Conservation (phyloP, 2,113 vertebrate species). For the Cygnus atratus region DNA sequence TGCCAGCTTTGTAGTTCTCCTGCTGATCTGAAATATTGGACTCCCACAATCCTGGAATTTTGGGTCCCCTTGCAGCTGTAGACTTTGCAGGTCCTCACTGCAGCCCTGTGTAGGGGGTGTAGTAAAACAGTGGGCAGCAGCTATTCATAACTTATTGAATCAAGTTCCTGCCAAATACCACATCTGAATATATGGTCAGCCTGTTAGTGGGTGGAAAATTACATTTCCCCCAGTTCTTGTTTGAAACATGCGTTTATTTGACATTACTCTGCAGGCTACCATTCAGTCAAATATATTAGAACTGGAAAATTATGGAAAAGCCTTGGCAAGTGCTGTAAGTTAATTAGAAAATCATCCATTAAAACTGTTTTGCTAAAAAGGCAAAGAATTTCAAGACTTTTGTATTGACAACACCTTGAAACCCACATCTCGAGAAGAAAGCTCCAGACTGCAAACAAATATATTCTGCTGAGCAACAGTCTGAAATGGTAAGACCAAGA, state of each 20-base stretch:
- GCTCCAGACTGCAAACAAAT: background rate
- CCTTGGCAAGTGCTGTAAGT: background rate
- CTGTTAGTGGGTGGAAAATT: conserved; percentile 12
- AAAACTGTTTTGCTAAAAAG: background rate
- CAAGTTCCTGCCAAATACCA: conserved; percentile 24
- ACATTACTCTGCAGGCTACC: background rate
- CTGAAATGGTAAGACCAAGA: background rate
- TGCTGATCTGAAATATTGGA: background rate
- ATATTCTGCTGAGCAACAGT: background rate
- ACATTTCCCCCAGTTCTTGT: conserved; percentile 22
- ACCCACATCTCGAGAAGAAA: background rate
- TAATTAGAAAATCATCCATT: background rate
- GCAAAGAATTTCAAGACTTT: background rate
- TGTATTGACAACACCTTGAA: background rate
- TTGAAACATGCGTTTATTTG: conserved; percentile 15
- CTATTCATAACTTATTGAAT: conserved; percentile 19
- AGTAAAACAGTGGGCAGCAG: background rate
- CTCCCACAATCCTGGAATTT: background rate
- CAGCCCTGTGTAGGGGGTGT: background rate
- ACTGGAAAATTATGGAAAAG: background rate
- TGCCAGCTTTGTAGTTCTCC: background rate
- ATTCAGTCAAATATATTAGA: conserved; percentile 9
- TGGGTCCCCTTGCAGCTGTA: background rate
- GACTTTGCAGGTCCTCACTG: background rate
- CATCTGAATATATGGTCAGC: background rate